Conservation (phyloP, 2,888 invertebrate species). For the Alloscopus bannaensis region DNA sequence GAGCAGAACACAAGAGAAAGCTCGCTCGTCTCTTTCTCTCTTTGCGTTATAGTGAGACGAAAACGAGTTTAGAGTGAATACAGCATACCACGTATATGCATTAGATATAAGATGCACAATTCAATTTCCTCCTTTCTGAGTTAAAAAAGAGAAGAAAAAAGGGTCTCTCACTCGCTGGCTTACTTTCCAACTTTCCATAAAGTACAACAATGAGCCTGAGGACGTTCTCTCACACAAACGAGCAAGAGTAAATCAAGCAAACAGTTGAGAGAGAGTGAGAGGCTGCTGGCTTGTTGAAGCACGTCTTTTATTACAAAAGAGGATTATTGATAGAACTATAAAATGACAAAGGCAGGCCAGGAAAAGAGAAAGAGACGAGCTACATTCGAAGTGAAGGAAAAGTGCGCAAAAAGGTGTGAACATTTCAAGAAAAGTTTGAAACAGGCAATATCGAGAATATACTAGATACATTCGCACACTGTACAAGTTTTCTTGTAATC, state of each 20-base stretch:
- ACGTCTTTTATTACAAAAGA: slow-evolving; percentile 12
- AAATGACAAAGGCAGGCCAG: slow-evolving; percentile 18
- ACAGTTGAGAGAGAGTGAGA: not conserved
- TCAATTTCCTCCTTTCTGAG: slow-evolving; percentile 37
- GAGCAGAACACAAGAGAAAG: not conserved
- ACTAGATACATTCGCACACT: too few relatives aligned
- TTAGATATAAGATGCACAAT: slow-evolving; percentile 35
- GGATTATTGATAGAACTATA: slow-evolving; percentile 28
- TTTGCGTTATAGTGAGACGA: slow-evolving; percentile 1
- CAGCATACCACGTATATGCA: too few relatives aligned
- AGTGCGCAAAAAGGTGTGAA: not conserved
- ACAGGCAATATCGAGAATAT: not conserved
- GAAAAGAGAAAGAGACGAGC: not conserved
- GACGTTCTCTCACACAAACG: not conserved
- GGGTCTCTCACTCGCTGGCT: not conserved
- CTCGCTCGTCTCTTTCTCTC: not conserved
- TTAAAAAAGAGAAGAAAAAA: not conserved
- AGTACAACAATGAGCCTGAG: not conserved
- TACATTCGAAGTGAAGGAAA: not conserved
- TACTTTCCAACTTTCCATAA: not conserved
- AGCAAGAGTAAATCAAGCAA: not conserved
- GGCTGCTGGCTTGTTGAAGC: not conserved
- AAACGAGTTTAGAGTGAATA: slow-evolving; percentile 2
- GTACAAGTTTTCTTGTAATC: too few relatives aligned
- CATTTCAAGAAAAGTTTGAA: not conserved